Percentiles rank a stretch among this genome's conserved stretches.
Conservation (phyloP, 2,888 invertebrate genomes). For the Nephrotoma guestfalica region DNA sequence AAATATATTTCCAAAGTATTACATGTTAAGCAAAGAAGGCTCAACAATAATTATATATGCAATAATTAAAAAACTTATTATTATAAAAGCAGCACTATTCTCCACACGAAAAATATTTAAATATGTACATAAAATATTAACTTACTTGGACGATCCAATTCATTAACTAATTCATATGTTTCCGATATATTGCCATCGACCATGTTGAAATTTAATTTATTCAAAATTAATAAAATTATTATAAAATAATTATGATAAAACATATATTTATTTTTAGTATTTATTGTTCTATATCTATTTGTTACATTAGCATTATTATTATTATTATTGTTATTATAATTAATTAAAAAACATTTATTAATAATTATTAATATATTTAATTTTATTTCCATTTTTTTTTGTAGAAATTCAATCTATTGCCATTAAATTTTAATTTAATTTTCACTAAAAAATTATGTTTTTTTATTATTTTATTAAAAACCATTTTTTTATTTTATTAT, state of each 20-base stretch:
- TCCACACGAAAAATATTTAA: background rate
- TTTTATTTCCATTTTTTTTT: background rate
- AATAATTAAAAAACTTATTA: background rate
- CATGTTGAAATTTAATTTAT: conserved; percentile 2
- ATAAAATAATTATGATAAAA: background rate
- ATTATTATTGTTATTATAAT: background rate
- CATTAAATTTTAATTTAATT: background rate
- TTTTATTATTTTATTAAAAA: background rate
- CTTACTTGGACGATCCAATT: conserved; percentile 6
- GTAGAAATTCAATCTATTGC: background rate
- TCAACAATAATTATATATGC: background rate
- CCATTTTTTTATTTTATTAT: background rate
- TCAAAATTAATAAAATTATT: background rate
- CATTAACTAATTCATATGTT: conserved; percentile 1
- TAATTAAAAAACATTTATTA: background rate
- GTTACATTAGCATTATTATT: background rate
- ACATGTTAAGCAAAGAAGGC: background rate
- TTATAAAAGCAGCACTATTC: background rate
- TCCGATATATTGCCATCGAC: background rate
- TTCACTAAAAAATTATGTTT: background rate
- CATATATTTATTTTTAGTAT: background rate
- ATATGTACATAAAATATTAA: background rate
- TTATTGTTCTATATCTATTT: background rate
- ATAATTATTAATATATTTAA: background rate
- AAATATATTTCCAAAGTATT: background rate